Conservation (phyloP, 2,113 vertebrate genomes). For the Antigone vipio region DNA sequence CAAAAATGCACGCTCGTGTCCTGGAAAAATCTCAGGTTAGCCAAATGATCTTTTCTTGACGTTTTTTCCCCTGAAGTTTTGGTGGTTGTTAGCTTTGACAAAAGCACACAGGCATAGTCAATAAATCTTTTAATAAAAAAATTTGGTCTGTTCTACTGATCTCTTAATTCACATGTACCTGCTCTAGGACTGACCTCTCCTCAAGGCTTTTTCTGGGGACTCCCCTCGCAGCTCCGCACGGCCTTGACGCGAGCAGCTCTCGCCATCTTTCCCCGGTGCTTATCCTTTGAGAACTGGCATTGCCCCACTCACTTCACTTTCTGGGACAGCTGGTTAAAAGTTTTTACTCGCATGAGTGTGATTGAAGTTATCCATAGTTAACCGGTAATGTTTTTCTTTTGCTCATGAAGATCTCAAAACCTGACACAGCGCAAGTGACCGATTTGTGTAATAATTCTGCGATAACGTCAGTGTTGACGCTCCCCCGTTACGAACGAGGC, state of each 20-base stretch:
- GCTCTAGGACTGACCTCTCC: no score
- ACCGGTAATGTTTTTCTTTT: no score
- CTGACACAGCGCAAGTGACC: no score
- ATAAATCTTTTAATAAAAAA: not conserved
- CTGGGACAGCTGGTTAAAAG: rapidly evolving
- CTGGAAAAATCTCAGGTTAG: not conserved
- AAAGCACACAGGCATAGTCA: not conserved
- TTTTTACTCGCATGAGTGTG: not conserved
- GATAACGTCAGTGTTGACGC: no score
- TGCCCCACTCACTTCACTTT: no score
- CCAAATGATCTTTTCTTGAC: not conserved
- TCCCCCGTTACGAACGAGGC: no score
- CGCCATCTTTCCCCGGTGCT: rapidly evolving
- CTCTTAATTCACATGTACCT: rapidly evolving
- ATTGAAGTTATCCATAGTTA: no score
- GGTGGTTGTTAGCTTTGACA: not conserved
- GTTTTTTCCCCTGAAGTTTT: not conserved
- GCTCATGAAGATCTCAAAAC: rapidly evolving
- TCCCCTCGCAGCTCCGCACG: rapidly evolving
- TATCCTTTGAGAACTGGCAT: not conserved
- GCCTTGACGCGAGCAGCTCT: rapidly evolving
- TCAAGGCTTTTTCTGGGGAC: no score
- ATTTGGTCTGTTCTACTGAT: not conserved
- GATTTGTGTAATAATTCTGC: no score
- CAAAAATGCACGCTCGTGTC: rapidly evolving